phyloP scores from a whole-genome alignment of 2,888 invertebrate species.

The Chrysina gloriosa region DNA sequence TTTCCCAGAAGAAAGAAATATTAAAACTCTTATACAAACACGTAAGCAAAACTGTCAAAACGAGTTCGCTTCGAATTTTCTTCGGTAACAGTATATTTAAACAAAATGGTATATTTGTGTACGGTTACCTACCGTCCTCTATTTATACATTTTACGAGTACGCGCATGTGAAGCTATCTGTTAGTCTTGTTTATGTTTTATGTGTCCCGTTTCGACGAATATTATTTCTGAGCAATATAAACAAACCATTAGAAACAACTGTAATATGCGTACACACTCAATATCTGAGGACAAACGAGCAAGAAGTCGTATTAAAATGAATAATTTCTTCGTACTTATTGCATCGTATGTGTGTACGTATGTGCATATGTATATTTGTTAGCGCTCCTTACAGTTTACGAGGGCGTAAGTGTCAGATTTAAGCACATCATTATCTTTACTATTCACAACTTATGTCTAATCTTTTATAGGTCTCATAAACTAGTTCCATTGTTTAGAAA shows the following conservation, averaged over 20 bases:
- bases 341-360: too few relatives aligned
- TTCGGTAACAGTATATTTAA: neutral
- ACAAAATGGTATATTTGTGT: neutral
- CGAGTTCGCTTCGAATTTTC: neutral
- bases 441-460: neutral
- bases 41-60: too few relatives aligned
- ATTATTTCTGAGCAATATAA: constrained; percentile 20
- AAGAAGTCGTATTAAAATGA: neutral
- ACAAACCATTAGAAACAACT: neutral
- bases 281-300: neutral
- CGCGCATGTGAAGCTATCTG: constrained; percentile 16
- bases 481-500: too few relatives aligned
- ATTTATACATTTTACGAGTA: constrained; percentile 21
- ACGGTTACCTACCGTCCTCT: neutral
- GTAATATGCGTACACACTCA: neutral
- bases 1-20: too few relatives aligned
- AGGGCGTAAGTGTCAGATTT: neutral
- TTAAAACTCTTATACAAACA: too few relatives aligned
- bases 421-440: neutral
- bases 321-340: neutral
- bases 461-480: too few relatives aligned
- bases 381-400: neutral
- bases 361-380: neutral
- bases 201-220: constrained; percentile 20
- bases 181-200: constrained; percentile 17